These are phyloP conservation scores for Lepus timidus DNA, from an alignment of 2,113 vertebrate genomes.

Conservation along the genomic window DNA sequence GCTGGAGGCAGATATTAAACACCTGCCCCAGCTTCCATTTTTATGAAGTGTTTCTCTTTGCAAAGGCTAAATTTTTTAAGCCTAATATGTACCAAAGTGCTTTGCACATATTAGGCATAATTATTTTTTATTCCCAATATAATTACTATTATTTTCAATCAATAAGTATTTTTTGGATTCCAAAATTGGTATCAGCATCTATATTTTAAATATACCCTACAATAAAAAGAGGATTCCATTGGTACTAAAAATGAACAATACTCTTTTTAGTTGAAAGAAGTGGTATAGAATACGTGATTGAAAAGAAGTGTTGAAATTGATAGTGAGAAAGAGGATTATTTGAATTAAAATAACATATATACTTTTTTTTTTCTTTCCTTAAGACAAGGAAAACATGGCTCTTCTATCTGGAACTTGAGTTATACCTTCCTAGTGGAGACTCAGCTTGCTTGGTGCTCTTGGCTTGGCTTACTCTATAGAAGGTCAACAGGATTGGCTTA, in stretches of 20 bases:
- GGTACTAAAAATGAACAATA: not conserved
- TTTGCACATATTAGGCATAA: not conserved
- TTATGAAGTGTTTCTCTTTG: slow-evolving; percentile 5
- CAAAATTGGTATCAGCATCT: not conserved
- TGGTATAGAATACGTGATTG: not conserved
- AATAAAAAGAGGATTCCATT: slow-evolving; percentile 12
- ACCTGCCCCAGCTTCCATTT: not conserved
- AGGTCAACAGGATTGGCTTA: not conserved
- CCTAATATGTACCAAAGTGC: not conserved
- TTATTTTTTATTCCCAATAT: not conserved
- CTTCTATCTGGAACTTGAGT: not conserved
- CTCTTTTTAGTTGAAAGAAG: not conserved
- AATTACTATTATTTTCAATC: not conserved
- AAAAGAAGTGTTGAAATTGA: not conserved
- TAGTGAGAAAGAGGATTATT: not conserved
- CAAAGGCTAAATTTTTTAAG: slow-evolving; percentile 25
- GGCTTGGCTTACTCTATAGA: not conserved
- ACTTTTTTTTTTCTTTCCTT: not conserved
- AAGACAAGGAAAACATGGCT: not conserved
- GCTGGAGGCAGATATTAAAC: too few species aligned
- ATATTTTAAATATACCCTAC: not conserved
- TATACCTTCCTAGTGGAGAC: not conserved
- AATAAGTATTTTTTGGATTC: not conserved
- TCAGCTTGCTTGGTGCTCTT: not conserved
- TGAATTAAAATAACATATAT: not conserved